phyloP scores from a whole-genome alignment of 1,140 invertebrate genomes.

The Dreissena rostriformis region DNA sequence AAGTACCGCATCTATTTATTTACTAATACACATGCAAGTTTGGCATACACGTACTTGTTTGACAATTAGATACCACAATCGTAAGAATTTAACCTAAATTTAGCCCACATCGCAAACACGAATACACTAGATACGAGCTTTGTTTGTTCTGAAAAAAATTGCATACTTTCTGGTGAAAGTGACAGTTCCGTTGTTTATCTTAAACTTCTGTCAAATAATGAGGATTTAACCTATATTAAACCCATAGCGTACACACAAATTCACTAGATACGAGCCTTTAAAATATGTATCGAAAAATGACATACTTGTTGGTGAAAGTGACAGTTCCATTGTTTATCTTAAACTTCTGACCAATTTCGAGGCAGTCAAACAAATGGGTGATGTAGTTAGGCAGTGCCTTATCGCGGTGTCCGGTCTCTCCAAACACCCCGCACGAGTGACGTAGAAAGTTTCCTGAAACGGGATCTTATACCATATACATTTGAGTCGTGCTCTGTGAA shows the following conservation, averaged over 20 bases:
- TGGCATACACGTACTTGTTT: no score
- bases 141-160: no score
- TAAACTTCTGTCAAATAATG: slow-evolving; percentile 12
- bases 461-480: background rate
- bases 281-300: no score
- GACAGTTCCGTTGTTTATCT: slow-evolving; percentile 12
- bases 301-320: slow-evolving; percentile 38
- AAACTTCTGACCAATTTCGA: slow-evolving; percentile 36
- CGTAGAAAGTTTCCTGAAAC: slow-evolving; percentile 42
- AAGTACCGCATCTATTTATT: no score
- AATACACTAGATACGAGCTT: no score
- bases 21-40: no score
- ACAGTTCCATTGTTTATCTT: slow-evolving; percentile 16
- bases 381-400: slow-evolving; percentile 36
- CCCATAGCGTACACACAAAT: no score
- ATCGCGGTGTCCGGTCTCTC: slow-evolving; percentile 20
- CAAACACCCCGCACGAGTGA: slow-evolving; percentile 42
- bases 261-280: no score
- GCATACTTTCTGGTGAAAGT: slow-evolving; percentile 43
- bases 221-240: no score
- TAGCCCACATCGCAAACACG: no score
- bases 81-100: no score
- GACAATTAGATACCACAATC: no score
- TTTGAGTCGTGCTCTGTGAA: background rate
- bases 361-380: slow-evolving; percentile 41